Percentiles rank a stretch among this genome's conserved stretches.
Conservation (phyloP, 2,113 vertebrate genomes). For the Trematomus loennbergii region DNA sequence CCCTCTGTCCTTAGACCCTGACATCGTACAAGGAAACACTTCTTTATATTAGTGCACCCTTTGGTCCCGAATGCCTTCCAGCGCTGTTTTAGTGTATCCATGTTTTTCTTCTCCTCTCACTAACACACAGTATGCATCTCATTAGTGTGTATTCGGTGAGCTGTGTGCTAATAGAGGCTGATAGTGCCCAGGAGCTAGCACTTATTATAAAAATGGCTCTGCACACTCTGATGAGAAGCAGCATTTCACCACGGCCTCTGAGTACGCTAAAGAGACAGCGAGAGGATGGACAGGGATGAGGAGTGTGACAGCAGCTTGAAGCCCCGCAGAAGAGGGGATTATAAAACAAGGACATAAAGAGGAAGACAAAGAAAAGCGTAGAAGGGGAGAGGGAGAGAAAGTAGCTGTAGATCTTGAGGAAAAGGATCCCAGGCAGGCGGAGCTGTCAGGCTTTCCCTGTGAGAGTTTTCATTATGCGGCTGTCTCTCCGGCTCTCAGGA, state of each 20-base stretch:
- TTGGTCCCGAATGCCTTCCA: constrained; percentile 1
- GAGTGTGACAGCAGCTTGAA: constrained; percentile 15
- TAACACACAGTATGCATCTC: constrained; percentile 47
- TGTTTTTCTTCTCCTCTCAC: constrained; percentile 13
- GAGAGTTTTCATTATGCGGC: constrained; percentile 74
- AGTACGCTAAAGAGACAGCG: constrained; percentile 5
- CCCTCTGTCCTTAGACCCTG: too few relatives aligned
- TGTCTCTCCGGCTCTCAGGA: constrained; percentile 56
- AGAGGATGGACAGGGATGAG: neutral
- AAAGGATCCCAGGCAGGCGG: constrained; percentile 46
- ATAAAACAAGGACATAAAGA: constrained; percentile 14
- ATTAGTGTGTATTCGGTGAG: constrained; percentile 58
- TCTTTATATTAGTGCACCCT: neutral
- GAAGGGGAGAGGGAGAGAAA: constrained; percentile 21
- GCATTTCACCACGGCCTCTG: neutral
- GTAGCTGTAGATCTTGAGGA: constrained; percentile 49
- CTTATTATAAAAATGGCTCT: constrained; percentile 67
- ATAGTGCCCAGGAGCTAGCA: constrained; percentile 48
- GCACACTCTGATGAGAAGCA: constrained; percentile 41
- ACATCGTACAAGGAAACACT: too few relatives aligned
- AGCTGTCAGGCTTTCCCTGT: constrained; percentile 62
- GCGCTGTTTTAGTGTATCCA: neutral
- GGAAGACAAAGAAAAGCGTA: constrained; percentile 18
- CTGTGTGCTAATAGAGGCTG: constrained; percentile 55
- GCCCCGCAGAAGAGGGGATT: neutral